Base-by-base conservation (phyloP, 2,113 vertebrate genomes). In the Dicerorhinus sumatrensis region DNA sequence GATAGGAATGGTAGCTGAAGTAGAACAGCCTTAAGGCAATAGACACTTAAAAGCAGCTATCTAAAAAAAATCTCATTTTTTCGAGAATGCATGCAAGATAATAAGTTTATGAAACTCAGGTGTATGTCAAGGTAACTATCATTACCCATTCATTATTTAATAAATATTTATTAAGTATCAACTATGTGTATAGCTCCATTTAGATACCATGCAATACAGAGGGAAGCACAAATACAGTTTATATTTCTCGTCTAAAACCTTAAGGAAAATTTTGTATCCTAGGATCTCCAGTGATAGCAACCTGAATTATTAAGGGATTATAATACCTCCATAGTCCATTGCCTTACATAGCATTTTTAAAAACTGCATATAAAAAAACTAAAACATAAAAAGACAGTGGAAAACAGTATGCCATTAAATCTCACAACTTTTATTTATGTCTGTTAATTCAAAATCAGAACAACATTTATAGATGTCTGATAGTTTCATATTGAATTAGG, bases 361-460 rank as follows among this genome's bases (percentile, higher is more conserved):
- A 33, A 83, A 85, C 88, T 94, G 17, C 13, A 88, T 81, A 58
- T 91, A 80, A 91, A 73, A 73, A 80, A 70, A 17, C n/a, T 39
- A 87, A 85, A 81, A 89, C 58, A 72, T 17, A 29, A 94, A 94
- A 46, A 94, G 31, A 4, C 36, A 76, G 11, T 70, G 23, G 8
- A 39, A 91, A 89, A 25, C 12, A 73, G 9, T 14, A 48, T 94
- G n/a, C 20, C 2, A 84, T 96, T 96, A 29, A 54, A 8, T 70
- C 13, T 63, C 16, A 51, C 56, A 20, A 83, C 17, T 92, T 86
- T 96, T 90, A 96, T 92, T 89, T 94, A 29, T 77, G n/a, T 73
- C 29, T 86, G n/a, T 85, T 84, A 72, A 33, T 79, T 96, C 58
- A 95, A 89, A 95, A 70, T 23, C 21, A 67, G 54, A 79, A 60